These are phyloP conservation scores for Syngnathoides biaculeatus DNA, from an alignment of 2,113 vertebrate species.

Conservation along the genomic window DNA sequence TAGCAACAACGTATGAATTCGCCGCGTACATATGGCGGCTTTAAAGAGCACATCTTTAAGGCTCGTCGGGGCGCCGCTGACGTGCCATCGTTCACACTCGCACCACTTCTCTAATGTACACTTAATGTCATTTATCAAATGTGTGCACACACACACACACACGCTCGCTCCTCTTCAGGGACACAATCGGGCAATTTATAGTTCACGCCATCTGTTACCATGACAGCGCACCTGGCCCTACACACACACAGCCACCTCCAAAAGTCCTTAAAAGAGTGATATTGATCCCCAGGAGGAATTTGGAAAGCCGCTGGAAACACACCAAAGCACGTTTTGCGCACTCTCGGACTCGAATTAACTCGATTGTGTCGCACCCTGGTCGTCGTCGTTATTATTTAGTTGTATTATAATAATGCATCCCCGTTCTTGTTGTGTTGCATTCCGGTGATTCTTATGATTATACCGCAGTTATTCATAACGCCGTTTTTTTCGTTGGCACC, in stretches of 20 bases:
- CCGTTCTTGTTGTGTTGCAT: not conserved
- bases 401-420: not conserved
- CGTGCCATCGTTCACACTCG: conserved; percentile 46
- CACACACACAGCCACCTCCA: not conserved
- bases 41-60: not conserved
- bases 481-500: not conserved
- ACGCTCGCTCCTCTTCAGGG: conserved; percentile 51
- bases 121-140: conserved; percentile 54
- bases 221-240: conserved; percentile 52
- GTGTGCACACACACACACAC: conserved; percentile 20
- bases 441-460: not conserved
- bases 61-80: not conserved
- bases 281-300: conserved; percentile 11
- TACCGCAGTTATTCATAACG: no score
- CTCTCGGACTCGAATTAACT: not conserved
- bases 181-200: conserved; percentile 62
- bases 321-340: not conserved
- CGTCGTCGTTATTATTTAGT: not conserved
- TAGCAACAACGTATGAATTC: no score
- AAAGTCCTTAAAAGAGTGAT: conserved; percentile 1
- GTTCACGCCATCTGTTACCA: conserved; percentile 62
- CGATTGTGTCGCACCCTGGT: not conserved
- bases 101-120: conserved; percentile 42
- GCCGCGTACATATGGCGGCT: not conserved
- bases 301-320: not conserved